A percentile compares a stretch with the other conserved stretches of the same genome.
phyloP scores from a whole-genome alignment of 2,888 invertebrate genomes.

The Harpagoxenus sublaevis region DNA sequence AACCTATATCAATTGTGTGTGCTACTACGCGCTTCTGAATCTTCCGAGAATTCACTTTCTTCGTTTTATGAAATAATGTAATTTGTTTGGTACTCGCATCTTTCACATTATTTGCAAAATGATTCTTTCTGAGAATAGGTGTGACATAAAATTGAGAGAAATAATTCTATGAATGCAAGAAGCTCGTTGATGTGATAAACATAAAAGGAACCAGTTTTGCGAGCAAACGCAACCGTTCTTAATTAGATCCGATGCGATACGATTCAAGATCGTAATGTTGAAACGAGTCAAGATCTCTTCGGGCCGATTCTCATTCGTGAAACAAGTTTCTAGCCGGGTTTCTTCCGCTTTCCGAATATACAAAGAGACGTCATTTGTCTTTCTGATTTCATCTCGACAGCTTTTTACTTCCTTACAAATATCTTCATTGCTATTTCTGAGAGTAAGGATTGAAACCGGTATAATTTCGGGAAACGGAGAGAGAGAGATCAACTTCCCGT shows the following conservation, averaged over 20 bases:
- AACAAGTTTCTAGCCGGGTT: slow-evolving; percentile 51
- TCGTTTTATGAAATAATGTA: neutral
- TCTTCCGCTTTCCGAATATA: slow-evolving; percentile 55
- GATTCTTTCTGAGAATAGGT: neutral
- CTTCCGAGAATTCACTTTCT: neutral
- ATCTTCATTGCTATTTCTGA: slow-evolving; percentile 7
- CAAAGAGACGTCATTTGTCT: slow-evolving; percentile 41
- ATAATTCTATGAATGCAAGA: neutral
- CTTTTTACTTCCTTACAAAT: slow-evolving; percentile 37
- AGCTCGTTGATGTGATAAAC: slow-evolving; percentile 49
- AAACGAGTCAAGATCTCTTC: slow-evolving; percentile 30
- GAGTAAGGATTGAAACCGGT: slow-evolving; percentile 20
- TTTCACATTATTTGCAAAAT: slow-evolving; percentile 3
- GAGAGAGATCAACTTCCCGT: neutral
- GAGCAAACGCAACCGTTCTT: slow-evolving; percentile 55
- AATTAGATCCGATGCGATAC: slow-evolving; percentile 65
- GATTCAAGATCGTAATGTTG: slow-evolving; percentile 60
- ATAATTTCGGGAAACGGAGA: neutral
- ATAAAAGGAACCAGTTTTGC: slow-evolving; percentile 67
- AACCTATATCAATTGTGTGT: slow-evolving; percentile 2
- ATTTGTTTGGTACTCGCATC: neutral
- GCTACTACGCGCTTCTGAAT: neutral
- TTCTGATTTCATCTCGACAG: slow-evolving; percentile 37
- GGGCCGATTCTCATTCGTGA: slow-evolving; percentile 50
- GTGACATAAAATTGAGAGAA: neutral